Conservation (phyloP, 2,888 invertebrate genomes). For the Eucera pruinosa region DNA sequence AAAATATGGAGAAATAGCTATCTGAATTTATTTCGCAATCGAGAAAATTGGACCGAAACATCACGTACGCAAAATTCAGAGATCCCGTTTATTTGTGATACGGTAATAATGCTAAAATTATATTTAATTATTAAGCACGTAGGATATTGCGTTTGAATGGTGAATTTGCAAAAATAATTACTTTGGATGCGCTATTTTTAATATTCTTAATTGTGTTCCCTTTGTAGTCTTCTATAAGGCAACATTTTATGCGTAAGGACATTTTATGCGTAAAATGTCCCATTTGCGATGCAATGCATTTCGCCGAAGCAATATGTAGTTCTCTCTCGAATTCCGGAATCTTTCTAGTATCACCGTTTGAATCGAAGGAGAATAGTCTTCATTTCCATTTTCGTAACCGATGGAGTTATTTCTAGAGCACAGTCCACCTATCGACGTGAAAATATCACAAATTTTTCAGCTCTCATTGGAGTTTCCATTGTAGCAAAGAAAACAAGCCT, state of each 20-base stretch:
- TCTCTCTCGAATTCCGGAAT: not conserved
- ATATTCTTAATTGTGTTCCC: too few species aligned
- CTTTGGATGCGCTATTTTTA: too few species aligned
- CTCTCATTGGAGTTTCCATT: not conserved
- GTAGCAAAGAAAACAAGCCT: not conserved
- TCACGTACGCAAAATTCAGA: too few species aligned
- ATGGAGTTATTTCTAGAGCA: not conserved
- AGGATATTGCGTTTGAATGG: too few species aligned
- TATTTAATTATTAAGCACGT: too few species aligned
- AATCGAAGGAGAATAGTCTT: not conserved
- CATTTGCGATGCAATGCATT: not conserved
- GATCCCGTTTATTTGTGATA: too few species aligned
- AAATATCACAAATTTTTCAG: constrained; percentile 1
- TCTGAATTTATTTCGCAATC: too few species aligned
- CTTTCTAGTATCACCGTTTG: not conserved
- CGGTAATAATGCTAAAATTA: too few species aligned
- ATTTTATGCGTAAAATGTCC: not conserved
- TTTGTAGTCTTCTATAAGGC: too few species aligned
- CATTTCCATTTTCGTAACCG: constrained; percentile 2
- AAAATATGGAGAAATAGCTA: not conserved
- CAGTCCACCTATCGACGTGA: not conserved
- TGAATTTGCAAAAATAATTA: too few species aligned
- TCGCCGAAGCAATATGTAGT: not conserved
- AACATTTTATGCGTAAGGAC: too few species aligned
- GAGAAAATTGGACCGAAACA: too few species aligned